Evolutionary conservation across 2,797 vertebrate genomes (phyloP).

Genomic region (Chelmon rostratus): DNA sequence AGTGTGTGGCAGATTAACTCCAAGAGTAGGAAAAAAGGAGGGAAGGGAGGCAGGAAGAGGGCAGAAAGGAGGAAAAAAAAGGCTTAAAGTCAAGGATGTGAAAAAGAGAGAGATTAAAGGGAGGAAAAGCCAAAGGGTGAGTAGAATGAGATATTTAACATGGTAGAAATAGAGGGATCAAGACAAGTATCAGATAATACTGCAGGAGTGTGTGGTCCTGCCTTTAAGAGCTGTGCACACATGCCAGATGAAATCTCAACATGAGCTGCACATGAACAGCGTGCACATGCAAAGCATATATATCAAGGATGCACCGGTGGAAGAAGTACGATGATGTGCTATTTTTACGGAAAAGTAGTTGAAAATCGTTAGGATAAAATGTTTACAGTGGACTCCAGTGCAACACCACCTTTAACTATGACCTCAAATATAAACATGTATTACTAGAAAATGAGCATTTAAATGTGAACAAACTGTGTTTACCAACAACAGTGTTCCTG

Average conservation of each 20-base stretch:
- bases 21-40: constrained; percentile 18
- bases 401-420: not conserved
- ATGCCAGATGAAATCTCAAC: constrained; percentile 44
- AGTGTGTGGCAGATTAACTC: constrained; percentile 40
- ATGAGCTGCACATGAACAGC: not conserved
- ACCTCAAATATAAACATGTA: not conserved
- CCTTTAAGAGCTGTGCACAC: constrained; percentile 27
- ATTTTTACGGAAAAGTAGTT: not conserved
- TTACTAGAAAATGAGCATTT: no score
- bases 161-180: constrained; percentile 49
- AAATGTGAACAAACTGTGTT: no score
- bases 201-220: constrained; percentile 31
- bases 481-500: no score
- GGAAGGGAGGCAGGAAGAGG: constrained; percentile 28
- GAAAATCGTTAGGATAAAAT: no score
- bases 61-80: constrained; percentile 11
- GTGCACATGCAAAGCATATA: not conserved
- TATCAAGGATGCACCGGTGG: not conserved
- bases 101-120: constrained; percentile 64
- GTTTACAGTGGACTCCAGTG: not conserved
- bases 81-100: constrained; percentile 53
- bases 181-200: constrained; percentile 56
- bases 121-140: constrained; percentile 43
- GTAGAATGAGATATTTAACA: constrained; percentile 57
- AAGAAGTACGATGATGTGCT: not conserved